phyloP scores from a whole-genome alignment of 2,113 vertebrate species.

The Tupaia chinensis region DNA sequence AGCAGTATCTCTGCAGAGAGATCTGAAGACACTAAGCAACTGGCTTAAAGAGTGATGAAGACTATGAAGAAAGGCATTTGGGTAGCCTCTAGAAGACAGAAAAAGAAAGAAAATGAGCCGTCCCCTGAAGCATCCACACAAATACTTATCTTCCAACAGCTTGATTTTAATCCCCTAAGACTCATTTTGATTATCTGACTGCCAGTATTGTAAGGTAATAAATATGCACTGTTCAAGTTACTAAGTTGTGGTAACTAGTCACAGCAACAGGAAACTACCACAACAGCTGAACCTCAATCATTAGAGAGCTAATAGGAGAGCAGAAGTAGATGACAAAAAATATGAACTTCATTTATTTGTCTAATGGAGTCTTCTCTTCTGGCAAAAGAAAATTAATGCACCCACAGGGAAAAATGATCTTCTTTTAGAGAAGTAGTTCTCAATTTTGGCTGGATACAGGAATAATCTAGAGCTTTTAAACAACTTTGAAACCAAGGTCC shows the following conservation, averaged over 20 bases:
- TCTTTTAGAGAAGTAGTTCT: background rate
- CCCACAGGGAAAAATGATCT: background rate
- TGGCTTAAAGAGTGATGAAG: background rate
- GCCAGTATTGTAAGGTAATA: background rate
- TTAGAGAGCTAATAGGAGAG: background rate
- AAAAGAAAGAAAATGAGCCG: background rate
- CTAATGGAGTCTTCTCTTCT: background rate
- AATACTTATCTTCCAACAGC: background rate
- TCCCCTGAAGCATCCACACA: background rate
- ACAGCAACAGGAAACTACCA: background rate
- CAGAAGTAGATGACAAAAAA: background rate
- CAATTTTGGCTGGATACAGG: background rate
- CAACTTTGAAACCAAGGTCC: background rate
- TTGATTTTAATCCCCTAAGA: background rate
- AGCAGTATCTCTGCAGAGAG: background rate
- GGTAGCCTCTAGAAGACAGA: background rate
- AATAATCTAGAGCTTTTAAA: background rate
- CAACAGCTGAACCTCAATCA: background rate
- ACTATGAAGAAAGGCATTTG: background rate
- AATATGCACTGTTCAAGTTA: background rate
- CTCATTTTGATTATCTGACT: background rate
- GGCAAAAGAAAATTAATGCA: constrained; percentile 46
- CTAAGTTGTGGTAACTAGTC: background rate
- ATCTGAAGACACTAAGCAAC: background rate
- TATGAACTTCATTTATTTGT: background rate